Base-by-base conservation (phyloP, 2,888 invertebrate genomes). In the Crossocerus cetratus region DNA sequence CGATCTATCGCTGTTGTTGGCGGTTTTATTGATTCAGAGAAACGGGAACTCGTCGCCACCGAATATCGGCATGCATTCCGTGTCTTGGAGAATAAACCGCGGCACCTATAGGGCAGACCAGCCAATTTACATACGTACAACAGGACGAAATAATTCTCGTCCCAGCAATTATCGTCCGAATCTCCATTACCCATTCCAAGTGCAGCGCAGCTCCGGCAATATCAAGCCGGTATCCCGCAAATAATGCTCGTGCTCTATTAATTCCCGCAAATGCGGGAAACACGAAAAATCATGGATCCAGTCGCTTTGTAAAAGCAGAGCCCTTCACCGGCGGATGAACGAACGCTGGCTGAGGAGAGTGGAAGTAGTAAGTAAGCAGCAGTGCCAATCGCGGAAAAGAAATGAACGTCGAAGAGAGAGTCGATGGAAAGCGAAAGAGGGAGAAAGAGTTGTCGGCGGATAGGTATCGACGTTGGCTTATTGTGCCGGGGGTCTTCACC, bases 391-490 rank as follows among this genome's bases (percentile, higher is more conserved):
- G 58, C 14, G 14, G 42, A 14, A 18, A 44, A 43, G 43, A 14
- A 60, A 44, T 18, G 44, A 45, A 22, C 20, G 44, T 44, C 61
- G 32, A 22, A 2, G 22, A 64, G 22, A 64, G 42, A 55, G 32
- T 53, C 16, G 65, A n/a, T 53, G 63, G 32, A 21, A 49, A 14
- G 21, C 2, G 54, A 42, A 42, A 14, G n/a, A 53, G 22, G 4
- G 22, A 60, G n/a, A n/a, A 5, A 21, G 65, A 20, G 54, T 45
- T 22, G 53, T 14, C 16, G 69, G 65, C 77, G 22, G 79, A 80
- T 81, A 78, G 78, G 66, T 69, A 78, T 80, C 80, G 78, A 77
- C 76, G 74, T 68, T 71, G 55, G 66, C 77, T 78, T 78, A 63
- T 80, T 78, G 76, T 78, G 73, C 56, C 57, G 69, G 62, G 8